Base-by-base conservation (phyloP, 2,797 vertebrate genomes). In the Thunnus albacares region DNA sequence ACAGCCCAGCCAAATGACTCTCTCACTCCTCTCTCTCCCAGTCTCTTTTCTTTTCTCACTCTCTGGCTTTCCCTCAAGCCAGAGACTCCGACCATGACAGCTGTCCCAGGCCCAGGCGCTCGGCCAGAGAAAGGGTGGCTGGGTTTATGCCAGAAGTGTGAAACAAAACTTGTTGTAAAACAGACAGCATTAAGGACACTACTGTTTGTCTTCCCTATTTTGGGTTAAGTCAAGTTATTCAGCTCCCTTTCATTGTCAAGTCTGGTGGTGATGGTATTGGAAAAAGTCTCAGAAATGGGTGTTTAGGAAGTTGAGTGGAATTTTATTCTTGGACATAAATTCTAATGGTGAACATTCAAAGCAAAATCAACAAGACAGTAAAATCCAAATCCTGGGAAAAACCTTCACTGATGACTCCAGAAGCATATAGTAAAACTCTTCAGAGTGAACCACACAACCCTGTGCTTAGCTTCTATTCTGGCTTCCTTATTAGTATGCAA, bases 401-500 rank as follows among this genome's bases (percentile, higher is more conserved):
- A 75, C 74, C 59, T 59, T 80, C 78, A 85, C 85, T 74, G 60
- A 55, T 41, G 75, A 83, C 88, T 87, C 79, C 66, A 35, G 80
- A 86, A 84, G 79, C 82, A 72, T 86, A 83, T 85, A 91, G 89
- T 89, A 91, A 88, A 87, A 84, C 68, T 87, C 87, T 82, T 88
- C 55, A 76, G 78, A 69, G 84, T 94, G 93, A 94, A 93, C 91
- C 81, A 77, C 69, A 64, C 92, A 92, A 93, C 90, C 91, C 81
- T 69, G 79, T 52, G 83, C 90, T 93, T 84, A 84, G 90, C 91
- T 92, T 87, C 82, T 77, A 84, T 86, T 75, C 87, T 53, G 78
- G 80, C 91, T 91, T 81, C 83, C 93, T 94, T 88, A 95, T 96
- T 94, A 96, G 94, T 94, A 93, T 95, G 94, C 95, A 94, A 92